Percentiles rank a stretch among this genome's conserved stretches.
These are phyloP conservation scores for Adelphocoris suturalis DNA, from an alignment of 2,888 invertebrate species.

Conservation along the genomic window DNA sequence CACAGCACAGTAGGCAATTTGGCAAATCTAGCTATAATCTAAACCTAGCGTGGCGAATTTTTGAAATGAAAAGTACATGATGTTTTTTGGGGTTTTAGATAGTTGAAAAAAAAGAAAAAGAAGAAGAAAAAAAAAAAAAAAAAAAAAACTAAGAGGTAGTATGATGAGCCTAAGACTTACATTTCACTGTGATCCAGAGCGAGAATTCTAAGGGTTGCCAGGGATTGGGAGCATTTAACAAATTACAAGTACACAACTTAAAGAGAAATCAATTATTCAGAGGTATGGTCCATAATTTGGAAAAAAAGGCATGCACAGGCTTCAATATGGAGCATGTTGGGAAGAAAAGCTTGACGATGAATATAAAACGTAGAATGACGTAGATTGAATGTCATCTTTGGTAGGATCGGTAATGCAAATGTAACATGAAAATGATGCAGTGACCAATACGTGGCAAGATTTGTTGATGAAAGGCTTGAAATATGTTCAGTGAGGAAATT, in stretches of 20 bases:
- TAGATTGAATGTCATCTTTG: too few species aligned
- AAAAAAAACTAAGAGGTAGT: too few species aligned
- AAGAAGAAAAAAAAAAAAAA: not conserved
- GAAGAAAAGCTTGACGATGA: too few species aligned
- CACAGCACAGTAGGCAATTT: not conserved
- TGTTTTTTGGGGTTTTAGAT: not conserved
- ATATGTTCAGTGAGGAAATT: too few species aligned
- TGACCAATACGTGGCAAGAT: too few species aligned
- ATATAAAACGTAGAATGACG: too few species aligned
- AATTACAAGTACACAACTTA: constrained; percentile 3
- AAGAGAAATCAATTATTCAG: not conserved
- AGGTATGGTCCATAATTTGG: not conserved
- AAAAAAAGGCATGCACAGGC: not conserved
- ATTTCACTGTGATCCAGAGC: constrained; percentile 14
- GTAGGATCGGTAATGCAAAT: too few species aligned
- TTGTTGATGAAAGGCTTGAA: too few species aligned
- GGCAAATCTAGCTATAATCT: not conserved
- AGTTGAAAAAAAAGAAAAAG: not conserved
- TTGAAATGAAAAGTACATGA: not conserved
- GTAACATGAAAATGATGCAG: too few species aligned
- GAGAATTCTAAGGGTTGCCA: constrained; percentile 19
- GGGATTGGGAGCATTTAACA: not conserved
- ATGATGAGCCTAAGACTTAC: not conserved
- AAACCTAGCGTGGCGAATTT: not conserved
- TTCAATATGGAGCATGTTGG: not conserved